Base-by-base conservation (phyloP, 64 coral and sea anemone genomes). In the Stylophora pistillata region DNA sequence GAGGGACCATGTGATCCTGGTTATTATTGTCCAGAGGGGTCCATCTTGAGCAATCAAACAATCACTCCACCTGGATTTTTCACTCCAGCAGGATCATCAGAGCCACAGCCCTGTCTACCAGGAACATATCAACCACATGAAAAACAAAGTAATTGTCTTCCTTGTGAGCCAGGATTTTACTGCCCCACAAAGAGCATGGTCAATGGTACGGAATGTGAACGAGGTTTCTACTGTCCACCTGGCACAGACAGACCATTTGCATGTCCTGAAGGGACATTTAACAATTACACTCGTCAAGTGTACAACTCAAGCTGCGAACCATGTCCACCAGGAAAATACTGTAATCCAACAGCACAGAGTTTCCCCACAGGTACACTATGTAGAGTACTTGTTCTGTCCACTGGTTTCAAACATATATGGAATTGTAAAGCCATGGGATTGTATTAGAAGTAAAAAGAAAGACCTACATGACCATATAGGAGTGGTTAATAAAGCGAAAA, bases 161-260 rank as follows among this genome's bases (percentile, higher is more conserved):
- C 97, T n/a, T 99, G 97, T 52, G 71, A 76, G 25, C 58, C 76
- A 53, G 97, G 97, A 15, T 83, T 83, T 59, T 99, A 91, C 21
- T 99, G 97, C 47, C 82, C 69, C 3, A 95, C 93, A 29, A 99
- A 99, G 88, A 95, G 91, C 82, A 99, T 99, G 97, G 93, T 87
- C 0, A 62, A 25, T 17, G 58, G 79, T 41, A 71, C 12, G 15
- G 78, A 89, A 26, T 99, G 97, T 73, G 90, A 88, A 33, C 72
- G 55, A 31, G 97, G 97, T 4, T 99, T 90, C 76, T 99, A 99
- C 59, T 99, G 97, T 23, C 97, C 97, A 73, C 88, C 86, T 15
- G 97, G 97, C 20, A 95, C 93, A 80, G 93, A 99, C 58, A 95
- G 88, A 91, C 89, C 65, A 29, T 89, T 88, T 58, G 97, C 94